These are phyloP conservation scores for Trichogramma evanescens DNA, from an alignment of 2,888 invertebrate genomes.

Conservation along the genomic window DNA sequence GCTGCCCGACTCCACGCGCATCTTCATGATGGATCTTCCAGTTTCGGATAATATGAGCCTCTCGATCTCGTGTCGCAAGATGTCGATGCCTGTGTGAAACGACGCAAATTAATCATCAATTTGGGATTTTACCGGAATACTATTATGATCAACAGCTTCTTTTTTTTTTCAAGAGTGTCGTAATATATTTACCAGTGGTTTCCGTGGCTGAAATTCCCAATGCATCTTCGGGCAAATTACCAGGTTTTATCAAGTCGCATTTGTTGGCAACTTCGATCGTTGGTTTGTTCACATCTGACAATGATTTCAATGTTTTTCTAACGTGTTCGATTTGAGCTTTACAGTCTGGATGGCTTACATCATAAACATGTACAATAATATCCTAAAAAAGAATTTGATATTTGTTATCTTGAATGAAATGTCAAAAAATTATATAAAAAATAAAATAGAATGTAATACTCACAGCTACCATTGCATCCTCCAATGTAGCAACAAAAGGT, in stretches of 20 bases:
- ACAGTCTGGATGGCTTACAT: conserved; percentile 68
- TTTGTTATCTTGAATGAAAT: neutral
- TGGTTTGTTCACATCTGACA: conserved; percentile 48
- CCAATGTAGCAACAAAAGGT: conserved; percentile 73
- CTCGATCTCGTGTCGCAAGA: conserved; percentile 48
- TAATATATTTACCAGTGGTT: conserved; percentile 36
- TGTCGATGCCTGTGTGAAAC: conserved; percentile 45
- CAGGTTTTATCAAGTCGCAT: conserved; percentile 52
- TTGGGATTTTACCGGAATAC: neutral
- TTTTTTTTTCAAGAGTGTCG: neutral
- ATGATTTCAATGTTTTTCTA: conserved; percentile 54
- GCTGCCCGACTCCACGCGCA: conserved; percentile 57
- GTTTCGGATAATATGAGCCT: conserved; percentile 51
- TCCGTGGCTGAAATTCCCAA: conserved; percentile 51
- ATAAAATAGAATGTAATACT: conserved; percentile 17
- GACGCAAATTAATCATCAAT: neutral
- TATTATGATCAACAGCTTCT: neutral
- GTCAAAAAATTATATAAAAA: conserved; percentile 7
- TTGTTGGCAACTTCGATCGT: conserved; percentile 69
- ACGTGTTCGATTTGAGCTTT: conserved; percentile 65
- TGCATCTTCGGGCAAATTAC: conserved; percentile 30
- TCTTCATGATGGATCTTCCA: conserved; percentile 49
- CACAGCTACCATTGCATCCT: conserved; percentile 70
- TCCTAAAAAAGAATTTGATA: conserved; percentile 52
- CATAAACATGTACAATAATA: conserved; percentile 71